Evolutionary conservation across 2,888 invertebrate species (phyloP).

Genomic region (Pilophorus perplexus): DNA sequence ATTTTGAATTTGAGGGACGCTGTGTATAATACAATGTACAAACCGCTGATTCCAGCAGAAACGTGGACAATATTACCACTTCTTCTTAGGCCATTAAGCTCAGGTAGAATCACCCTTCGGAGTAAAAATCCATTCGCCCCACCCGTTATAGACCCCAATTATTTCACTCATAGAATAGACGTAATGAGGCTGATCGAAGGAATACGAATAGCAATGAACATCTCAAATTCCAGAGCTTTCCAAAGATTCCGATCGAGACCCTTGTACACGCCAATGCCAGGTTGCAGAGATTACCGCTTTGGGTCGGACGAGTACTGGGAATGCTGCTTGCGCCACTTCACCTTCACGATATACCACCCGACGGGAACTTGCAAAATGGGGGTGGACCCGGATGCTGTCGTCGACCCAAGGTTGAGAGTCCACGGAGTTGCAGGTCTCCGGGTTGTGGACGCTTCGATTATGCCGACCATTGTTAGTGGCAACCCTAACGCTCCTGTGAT

Average conservation of each 20-base stretch:
- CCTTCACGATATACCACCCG: conserved; percentile 79
- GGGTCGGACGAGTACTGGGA: conserved; percentile 85
- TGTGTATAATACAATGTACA: conserved; percentile 80
- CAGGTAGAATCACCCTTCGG: conserved; percentile 80
- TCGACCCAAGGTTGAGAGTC: conserved; percentile 72
- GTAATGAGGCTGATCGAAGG: conserved; percentile 75
- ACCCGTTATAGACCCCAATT: conserved; percentile 88
- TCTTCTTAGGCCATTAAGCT: conserved; percentile 79
- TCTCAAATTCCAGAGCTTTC: conserved; percentile 77
- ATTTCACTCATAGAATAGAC: conserved; percentile 82
- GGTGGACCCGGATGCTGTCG: conserved; percentile 72
- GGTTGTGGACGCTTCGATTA: conserved; percentile 81
- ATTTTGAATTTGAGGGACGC: conserved; percentile 73
- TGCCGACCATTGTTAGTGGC: conserved; percentile 85
- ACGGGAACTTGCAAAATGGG: conserved; percentile 86
- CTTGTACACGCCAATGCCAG: conserved; percentile 76
- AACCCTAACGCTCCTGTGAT: conserved; percentile 87
- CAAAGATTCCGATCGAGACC: conserved; percentile 76
- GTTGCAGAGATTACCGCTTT: conserved; percentile 69
- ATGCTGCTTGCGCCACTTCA: conserved; percentile 77
- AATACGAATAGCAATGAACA: conserved; percentile 75
- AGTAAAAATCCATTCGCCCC: conserved; percentile 77
- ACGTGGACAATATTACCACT: conserved; percentile 82
- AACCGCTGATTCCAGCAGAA: conserved; percentile 72
- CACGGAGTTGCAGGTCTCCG: conserved; percentile 74